These are phyloP conservation scores for Phylloscopus whistleri DNA, from an alignment of 2,113 vertebrate genomes.

Conservation along the genomic window DNA sequence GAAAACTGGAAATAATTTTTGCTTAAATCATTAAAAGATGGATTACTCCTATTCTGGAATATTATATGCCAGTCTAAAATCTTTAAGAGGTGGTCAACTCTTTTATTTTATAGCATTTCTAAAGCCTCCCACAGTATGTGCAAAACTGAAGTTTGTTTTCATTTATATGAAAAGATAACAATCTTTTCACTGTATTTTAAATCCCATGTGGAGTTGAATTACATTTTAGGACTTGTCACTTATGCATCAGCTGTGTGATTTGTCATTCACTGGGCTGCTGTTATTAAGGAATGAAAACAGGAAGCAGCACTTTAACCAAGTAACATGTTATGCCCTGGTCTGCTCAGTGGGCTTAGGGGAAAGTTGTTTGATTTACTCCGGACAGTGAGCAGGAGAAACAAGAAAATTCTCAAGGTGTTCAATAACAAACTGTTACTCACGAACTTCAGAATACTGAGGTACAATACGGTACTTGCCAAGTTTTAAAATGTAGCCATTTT, in stretches of 20 bases:
- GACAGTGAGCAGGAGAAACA: background rate
- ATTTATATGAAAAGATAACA: background rate
- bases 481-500: background rate
- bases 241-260: background rate
- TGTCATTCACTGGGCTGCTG: background rate
- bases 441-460: background rate
- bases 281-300: background rate
- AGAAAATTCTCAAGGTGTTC: background rate
- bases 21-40: background rate
- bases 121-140: background rate
- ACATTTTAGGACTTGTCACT: background rate
- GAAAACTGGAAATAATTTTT: background rate
- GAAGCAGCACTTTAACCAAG: background rate
- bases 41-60: background rate
- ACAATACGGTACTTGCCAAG: accelerated
- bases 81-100: background rate
- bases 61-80: background rate
- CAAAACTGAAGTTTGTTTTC: background rate
- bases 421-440: background rate
- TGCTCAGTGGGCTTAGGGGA: accelerated
- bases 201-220: background rate
- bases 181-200: background rate
- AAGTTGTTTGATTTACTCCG: background rate
- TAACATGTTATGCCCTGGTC: background rate
- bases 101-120: background rate